phyloP scores from a whole-genome alignment of 2,113 vertebrate species.

The Macrotis lagotis region DNA sequence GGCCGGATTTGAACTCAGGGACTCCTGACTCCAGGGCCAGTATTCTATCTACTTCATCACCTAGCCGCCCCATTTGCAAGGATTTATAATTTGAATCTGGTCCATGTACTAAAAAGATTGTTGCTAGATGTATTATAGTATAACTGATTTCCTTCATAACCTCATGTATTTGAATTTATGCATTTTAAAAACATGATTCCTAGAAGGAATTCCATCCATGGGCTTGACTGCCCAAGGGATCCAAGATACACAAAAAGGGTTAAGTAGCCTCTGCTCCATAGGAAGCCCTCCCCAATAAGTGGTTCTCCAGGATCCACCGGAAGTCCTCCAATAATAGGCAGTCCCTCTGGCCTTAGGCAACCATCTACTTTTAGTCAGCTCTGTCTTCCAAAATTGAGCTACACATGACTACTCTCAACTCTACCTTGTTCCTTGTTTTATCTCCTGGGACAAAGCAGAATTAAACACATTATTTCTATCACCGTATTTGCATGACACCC shows the following conservation, averaged over 20 bases:
- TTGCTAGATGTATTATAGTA: too few species aligned
- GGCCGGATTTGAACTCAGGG: too few species aligned
- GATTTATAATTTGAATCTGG: too few species aligned
- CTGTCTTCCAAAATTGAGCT: too few species aligned
- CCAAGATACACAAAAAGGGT: not conserved
- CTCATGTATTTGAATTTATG: too few species aligned
- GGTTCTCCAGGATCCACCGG: too few species aligned
- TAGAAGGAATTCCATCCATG: not conserved
- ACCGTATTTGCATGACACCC: not conserved
- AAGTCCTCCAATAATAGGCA: not conserved
- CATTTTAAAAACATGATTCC: not conserved
- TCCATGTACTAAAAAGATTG: too few species aligned
- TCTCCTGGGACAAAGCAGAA: not conserved
- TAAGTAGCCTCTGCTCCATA: not conserved
- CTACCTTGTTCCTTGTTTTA: not conserved
- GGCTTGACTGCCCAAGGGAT: not conserved
- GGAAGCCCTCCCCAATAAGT: not conserved
- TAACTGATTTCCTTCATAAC: too few species aligned
- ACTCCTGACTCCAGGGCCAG: too few species aligned
- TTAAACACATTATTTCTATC: not conserved
- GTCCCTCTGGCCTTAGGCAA: not conserved
- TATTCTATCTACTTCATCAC: too few species aligned
- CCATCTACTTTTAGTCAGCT: not conserved
- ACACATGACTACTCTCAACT: not conserved
- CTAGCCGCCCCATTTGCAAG: too few species aligned